A percentile compares a stretch with the other conserved stretches of the same genome.
These are phyloP conservation scores for Zoanthus sansibaricus DNA, from an alignment of 92 coral and sea anemone genomes.

Conservation along the genomic window DNA sequence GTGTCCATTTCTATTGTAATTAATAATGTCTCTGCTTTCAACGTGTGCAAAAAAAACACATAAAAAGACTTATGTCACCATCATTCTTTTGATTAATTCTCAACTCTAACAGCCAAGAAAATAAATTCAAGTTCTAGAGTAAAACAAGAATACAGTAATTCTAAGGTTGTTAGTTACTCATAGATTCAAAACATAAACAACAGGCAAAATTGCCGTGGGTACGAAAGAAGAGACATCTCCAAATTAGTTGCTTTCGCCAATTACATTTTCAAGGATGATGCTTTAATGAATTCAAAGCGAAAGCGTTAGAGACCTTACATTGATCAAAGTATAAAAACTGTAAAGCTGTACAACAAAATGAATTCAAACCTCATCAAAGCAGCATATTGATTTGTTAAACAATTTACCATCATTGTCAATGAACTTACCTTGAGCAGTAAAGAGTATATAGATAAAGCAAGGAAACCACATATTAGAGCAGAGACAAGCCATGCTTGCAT, in stretches of 20 bases:
- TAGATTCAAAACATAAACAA: constrained; percentile 28
- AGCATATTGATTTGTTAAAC: not conserved
- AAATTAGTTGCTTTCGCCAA: constrained; percentile 15
- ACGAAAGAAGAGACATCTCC: constrained; percentile 18
- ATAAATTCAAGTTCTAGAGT: not conserved
- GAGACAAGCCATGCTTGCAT: constrained; percentile 4
- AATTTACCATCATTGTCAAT: not conserved
- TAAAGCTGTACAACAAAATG: not conserved
- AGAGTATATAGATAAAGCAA: not conserved
- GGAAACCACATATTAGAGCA: constrained; percentile 8
- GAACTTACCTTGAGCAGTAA: constrained; percentile 33
- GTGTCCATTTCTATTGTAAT: not conserved
- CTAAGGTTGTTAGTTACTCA: not conserved
- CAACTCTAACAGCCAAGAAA: not conserved
- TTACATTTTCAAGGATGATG: constrained; percentile 35
- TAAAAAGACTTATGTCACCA: not conserved
- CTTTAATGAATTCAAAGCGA: constrained; percentile 23
- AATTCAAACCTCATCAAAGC: not conserved
- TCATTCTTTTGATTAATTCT: not conserved
- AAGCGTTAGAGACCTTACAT: constrained; percentile 5
- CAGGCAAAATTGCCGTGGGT: not conserved
- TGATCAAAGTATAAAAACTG: not conserved
- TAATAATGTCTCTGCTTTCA: not conserved
- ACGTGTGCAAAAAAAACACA: not conserved
- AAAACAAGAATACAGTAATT: constrained; percentile 1